Percentiles rank a stretch among this genome's conserved stretches.
phyloP scores from a whole-genome alignment of 1,140 invertebrate species.

The Lithobius niger region DNA sequence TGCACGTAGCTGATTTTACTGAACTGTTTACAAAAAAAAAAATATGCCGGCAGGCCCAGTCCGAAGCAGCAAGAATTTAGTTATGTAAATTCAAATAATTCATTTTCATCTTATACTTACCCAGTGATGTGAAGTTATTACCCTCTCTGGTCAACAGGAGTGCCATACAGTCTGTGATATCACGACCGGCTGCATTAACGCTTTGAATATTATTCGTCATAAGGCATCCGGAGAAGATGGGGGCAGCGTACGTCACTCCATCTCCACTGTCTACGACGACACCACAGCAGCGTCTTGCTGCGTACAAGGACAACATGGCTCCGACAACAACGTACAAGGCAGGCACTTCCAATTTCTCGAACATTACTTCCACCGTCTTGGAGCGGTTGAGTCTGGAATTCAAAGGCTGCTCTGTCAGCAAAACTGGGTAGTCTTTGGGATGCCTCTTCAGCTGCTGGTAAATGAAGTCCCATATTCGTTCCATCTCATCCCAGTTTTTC shows the following conservation, averaged over 20 bases:
- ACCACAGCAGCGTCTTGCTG: slow-evolving; percentile 41
- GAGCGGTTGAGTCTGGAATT: slow-evolving; percentile 38
- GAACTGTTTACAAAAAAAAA: no score
- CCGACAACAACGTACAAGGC: slow-evolving; percentile 38
- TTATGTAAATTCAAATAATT: no score
- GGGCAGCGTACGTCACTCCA: slow-evolving; percentile 42
- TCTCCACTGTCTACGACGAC: slow-evolving; percentile 41
- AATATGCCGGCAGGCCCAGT: no score
- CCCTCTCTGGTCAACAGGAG: no score
- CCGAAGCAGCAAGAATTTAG: no score
- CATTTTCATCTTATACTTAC: no score
- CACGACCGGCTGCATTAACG: slow-evolving; percentile 43
- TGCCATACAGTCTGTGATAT: slow-evolving; percentile 41
- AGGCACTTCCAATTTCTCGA: slow-evolving; percentile 39
- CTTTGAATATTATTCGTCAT: slow-evolving; percentile 42
- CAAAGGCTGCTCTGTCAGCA: slow-evolving; percentile 39
- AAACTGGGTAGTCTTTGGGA: slow-evolving; percentile 41
- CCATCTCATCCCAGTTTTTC: slow-evolving; percentile 47
- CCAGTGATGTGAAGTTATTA: no score
- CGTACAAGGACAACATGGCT: slow-evolving; percentile 39
- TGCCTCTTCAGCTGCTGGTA: slow-evolving; percentile 45
- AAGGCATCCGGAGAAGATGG: slow-evolving; percentile 43
- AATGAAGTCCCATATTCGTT: slow-evolving; percentile 46
- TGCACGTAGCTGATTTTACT: no score
- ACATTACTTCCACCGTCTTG: slow-evolving; percentile 46